Evolutionary conservation across 2,797 vertebrate genomes (phyloP).

Genomic region (Hoplostethus mediterraneus): DNA sequence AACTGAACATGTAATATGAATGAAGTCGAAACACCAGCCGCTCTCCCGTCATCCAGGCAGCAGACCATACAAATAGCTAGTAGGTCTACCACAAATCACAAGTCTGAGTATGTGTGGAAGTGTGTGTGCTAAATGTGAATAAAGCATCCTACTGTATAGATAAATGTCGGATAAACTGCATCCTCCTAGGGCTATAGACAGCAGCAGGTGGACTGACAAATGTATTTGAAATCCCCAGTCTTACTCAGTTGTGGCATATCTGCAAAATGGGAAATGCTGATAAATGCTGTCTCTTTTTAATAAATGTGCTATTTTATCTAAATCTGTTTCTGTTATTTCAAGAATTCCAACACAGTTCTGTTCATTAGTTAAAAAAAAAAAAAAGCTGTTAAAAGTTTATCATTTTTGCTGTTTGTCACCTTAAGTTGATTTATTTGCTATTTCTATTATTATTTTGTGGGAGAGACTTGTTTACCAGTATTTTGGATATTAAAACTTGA

Average conservation of each 20-base stretch:
- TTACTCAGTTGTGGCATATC: slow-evolving; percentile 62
- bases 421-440: too few species aligned
- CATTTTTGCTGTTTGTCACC: too few species aligned
- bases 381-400: too few species aligned
- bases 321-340: slow-evolving; percentile 50
- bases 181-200: slow-evolving; percentile 49
- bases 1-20: slow-evolving; percentile 35
- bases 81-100: slow-evolving; percentile 29
- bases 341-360: background rate
- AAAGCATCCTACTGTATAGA: slow-evolving; percentile 45
- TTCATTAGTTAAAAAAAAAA: too few species aligned
- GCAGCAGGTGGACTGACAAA: slow-evolving; percentile 65
- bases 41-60: slow-evolving; percentile 27
- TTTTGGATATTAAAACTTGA: too few species aligned
- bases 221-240: slow-evolving; percentile 54
- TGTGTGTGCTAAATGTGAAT: slow-evolving; percentile 31
- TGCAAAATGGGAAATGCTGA: slow-evolving; percentile 77
- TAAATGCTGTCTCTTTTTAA: slow-evolving; percentile 88
- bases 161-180: slow-evolving; percentile 32
- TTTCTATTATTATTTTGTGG: too few species aligned
- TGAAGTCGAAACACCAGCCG: slow-evolving; percentile 39
- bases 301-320: slow-evolving; percentile 92
- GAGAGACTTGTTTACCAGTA: too few species aligned
- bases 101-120: slow-evolving; percentile 39
- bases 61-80: background rate